Conservation (phyloP, 2,113 vertebrate genomes). For the Chaetops frenatus region DNA sequence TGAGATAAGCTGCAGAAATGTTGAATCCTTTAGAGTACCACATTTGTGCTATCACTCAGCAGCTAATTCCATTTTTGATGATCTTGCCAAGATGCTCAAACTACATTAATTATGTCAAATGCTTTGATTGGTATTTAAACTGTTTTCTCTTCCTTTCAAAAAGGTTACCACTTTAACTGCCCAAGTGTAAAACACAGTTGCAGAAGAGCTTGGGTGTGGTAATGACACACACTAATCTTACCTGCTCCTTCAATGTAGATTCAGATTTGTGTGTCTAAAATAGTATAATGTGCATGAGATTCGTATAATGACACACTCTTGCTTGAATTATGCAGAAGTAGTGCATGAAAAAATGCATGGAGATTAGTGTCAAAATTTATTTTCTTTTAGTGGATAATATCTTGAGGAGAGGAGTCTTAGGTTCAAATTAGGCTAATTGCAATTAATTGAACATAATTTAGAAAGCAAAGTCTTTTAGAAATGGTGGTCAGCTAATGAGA, state of each 20-base stretch:
- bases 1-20: conserved; percentile 24
- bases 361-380: conserved; percentile 34
- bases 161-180: background rate
- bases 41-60: conserved; percentile 21
- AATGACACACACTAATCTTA: background rate
- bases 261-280: conserved; percentile 20
- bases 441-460: conserved; percentile 42
- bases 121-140: conserved; percentile 27
- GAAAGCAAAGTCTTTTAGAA: conserved; percentile 9
- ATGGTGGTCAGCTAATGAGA: background rate
- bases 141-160: conserved; percentile 15
- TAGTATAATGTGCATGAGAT: background rate
- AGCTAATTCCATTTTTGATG: conserved; percentile 40
- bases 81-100: conserved; percentile 2
- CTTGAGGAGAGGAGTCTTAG: background rate
- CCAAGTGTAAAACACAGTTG: background rate
- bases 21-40: background rate
- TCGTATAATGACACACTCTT: background rate
- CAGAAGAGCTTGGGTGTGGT: background rate
- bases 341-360: background rate
- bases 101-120: conserved; percentile 14
- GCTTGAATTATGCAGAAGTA: background rate
- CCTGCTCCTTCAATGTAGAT: conserved; percentile 15
- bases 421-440: conserved; percentile 18
- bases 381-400: conserved; percentile 15